phyloP scores from a whole-genome alignment of 1,140 invertebrate species.

The Panagrolaimus sp. region DNA sequence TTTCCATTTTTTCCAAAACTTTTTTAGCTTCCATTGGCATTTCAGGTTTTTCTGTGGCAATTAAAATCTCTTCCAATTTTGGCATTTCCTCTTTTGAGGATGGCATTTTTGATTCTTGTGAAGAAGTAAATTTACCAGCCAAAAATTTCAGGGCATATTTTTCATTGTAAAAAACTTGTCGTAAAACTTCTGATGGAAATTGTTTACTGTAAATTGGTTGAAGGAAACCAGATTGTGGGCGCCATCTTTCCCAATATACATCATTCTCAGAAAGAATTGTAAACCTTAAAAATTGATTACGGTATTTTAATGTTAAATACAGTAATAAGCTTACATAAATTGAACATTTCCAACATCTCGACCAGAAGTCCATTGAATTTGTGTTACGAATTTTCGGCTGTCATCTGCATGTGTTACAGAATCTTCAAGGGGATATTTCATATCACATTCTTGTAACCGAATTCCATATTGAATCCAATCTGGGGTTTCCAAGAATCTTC shows the following conservation, averaged over 20 bases:
- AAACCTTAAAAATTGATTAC: not conserved
- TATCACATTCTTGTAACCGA: conserved; percentile 33
- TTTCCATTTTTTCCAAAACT: conserved; percentile 7
- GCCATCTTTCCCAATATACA: conserved; percentile 8
- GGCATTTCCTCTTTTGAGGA: not conserved
- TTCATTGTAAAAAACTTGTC: conserved; percentile 12
- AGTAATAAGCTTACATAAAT: conserved; percentile 27
- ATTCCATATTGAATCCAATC: conserved; percentile 37
- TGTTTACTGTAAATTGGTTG: not conserved
- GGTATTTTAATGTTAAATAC: not conserved
- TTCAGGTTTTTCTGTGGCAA: not conserved
- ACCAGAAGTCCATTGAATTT: conserved; percentile 33
- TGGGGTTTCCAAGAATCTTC: conserved; percentile 34
- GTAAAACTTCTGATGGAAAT: not conserved
- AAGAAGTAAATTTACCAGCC: conserved; percentile 11
- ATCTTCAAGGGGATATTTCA: conserved; percentile 22
- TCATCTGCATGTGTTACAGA: conserved; percentile 35
- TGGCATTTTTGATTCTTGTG: not conserved
- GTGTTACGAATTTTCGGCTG: conserved; percentile 34
- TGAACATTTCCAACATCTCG: conserved; percentile 36
- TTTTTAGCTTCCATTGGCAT: not conserved
- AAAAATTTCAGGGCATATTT: conserved; percentile 11
- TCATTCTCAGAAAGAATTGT: conserved; percentile 8
- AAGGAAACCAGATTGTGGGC: not conserved
- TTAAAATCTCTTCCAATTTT: not conserved